Evolutionary conservation across 2,888 invertebrate species (phyloP).

Genomic region (Patella caerulea): DNA sequence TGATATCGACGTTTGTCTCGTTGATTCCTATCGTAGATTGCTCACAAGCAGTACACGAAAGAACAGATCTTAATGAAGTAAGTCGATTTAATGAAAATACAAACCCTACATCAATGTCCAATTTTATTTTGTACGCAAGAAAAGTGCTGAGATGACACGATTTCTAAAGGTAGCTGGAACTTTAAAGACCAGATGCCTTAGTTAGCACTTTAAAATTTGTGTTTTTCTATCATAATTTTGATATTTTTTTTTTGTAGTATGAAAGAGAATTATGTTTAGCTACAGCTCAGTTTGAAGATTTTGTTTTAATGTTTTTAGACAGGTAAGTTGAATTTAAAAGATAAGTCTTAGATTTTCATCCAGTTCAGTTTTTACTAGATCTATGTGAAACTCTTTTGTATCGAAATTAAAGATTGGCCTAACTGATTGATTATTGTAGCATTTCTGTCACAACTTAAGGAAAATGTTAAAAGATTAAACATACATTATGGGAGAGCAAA

Average conservation of each 20-base stretch:
- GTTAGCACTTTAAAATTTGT: background rate
- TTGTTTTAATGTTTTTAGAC: constrained; percentile 87
- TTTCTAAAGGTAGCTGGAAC: no score
- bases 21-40: constrained; percentile 89
- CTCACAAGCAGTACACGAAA: constrained; percentile 81
- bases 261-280: constrained; percentile 82
- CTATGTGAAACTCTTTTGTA: no score
- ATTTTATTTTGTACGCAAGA: no score
- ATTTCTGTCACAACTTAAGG: no score
- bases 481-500: no score
- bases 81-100: constrained; percentile 20
- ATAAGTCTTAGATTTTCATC: background rate
- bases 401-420: no score
- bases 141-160: no score
- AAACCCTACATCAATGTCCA: background rate
- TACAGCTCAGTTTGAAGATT: constrained; percentile 90
- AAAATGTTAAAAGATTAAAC: no score
- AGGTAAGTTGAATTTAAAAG: constrained; percentile 72
- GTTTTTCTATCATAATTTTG: no score
- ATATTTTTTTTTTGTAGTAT: constrained; percentile 72
- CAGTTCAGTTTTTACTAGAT: background rate
- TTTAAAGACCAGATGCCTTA: no score
- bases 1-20: constrained; percentile 78
- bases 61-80: constrained; percentile 81
- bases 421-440: no score